Conservation (phyloP, 2,888 invertebrate species). For the Rhyacophila evoluta region DNA sequence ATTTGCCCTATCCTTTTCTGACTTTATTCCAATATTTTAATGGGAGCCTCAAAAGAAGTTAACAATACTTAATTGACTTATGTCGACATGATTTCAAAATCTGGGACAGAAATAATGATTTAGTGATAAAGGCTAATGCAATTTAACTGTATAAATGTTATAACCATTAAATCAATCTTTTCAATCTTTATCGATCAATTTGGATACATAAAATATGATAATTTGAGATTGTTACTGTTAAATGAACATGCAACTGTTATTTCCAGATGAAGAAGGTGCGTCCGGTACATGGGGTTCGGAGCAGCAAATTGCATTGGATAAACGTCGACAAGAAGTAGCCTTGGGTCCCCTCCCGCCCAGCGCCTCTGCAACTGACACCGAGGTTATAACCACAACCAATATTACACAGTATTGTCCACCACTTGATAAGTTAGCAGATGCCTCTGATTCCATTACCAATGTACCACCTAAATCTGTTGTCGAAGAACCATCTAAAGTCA, state of each 20-base stretch:
- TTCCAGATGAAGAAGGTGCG: conserved; percentile 67
- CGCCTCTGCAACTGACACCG: conserved; percentile 62
- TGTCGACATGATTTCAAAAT: too few species aligned
- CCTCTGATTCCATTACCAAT: not conserved
- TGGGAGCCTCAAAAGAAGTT: too few species aligned
- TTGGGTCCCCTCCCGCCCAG: conserved; percentile 61
- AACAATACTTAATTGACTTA: too few species aligned
- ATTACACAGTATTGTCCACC: not conserved
- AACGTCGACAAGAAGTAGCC: conserved; percentile 64
- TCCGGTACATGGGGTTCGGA: conserved; percentile 74
- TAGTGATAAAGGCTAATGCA: too few species aligned
- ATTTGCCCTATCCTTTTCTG: too few species aligned
- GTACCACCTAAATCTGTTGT: not conserved
- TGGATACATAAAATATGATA: too few species aligned
- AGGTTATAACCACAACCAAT: conserved; percentile 41
- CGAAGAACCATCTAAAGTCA: not conserved
- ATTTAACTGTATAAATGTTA: too few species aligned
- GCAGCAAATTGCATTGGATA: conserved; percentile 66
- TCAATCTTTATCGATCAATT: too few species aligned
- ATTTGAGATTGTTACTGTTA: too few species aligned
- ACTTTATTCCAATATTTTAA: too few species aligned
- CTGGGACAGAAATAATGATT: too few species aligned
- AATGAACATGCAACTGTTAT: not conserved
- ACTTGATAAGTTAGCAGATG: not conserved
- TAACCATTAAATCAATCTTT: too few species aligned